Evolutionary conservation across 2,113 vertebrate genomes (phyloP), one percentile per base, ranked within the genome.

Genomic region (Eretmochelys imbricata): DNA sequence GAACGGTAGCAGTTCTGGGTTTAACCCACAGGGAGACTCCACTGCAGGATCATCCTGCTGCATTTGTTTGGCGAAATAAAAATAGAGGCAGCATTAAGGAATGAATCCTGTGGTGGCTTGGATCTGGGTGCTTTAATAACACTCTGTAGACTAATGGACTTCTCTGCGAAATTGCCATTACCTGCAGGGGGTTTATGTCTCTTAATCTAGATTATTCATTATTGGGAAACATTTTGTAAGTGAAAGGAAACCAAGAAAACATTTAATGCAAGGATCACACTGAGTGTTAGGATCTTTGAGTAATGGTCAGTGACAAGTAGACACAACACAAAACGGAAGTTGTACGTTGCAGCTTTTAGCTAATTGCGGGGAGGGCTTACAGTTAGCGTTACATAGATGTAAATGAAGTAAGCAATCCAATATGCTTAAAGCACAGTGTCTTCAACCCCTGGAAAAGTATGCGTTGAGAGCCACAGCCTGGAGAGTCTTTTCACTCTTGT

Each of bases 51-150:
- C 51, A 27, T 65, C 20, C 55, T 1, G 1, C 75, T 82, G 55
- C 2, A 1, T 38, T 89, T 49, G 22, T 85, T 87, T 93, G 42
- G 5, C 90, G 90, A 50, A 95, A 84, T 72, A 50, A 69, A 6
- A 38, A 29, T 19, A 84, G 96, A 96, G 94, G 82, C 65, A 84
- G 85, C 93, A 96, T 62, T 6, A 65, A 87, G 95, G 95, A 97
- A 38, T 92, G 2, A 80, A 80, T 50, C 62, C 6, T 62, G 0
- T 72, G 48, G 31, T 93, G 80, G 65, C 62, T 49, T 94, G n/a
- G 4, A 5, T 27, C n/a, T 75, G 62, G 27, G 3, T 80, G 0
- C 38, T 27, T 79, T 75, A 22, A 62, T 14, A 93, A 19, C 6
- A 10, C 22, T 16, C n/a, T 59, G 50, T 2, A 9, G 42, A 31